phyloP scores from a whole-genome alignment of 2,113 vertebrate species.

The Syngnathoides biaculeatus region DNA sequence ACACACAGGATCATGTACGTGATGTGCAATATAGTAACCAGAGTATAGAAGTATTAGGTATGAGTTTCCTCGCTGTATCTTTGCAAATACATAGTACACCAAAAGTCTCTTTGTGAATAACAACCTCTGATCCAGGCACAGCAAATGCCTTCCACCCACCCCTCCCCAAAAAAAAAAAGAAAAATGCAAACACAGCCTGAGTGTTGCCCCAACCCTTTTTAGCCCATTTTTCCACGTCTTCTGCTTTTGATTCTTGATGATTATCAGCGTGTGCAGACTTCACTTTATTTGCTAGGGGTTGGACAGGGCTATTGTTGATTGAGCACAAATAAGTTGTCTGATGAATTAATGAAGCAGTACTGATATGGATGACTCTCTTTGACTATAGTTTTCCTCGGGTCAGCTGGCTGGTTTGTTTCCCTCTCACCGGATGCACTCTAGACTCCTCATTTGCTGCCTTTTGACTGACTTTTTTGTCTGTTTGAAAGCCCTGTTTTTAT shows the following conservation, averaged over 20 bases:
- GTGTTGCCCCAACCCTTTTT: slow-evolving; percentile 10
- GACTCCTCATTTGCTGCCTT: slow-evolving; percentile 66
- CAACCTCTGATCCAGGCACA: slow-evolving; percentile 20
- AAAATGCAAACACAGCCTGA: background rate
- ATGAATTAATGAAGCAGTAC: slow-evolving; percentile 64
- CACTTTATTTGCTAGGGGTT: slow-evolving; percentile 27
- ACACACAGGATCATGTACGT: background rate
- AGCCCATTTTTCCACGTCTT: slow-evolving; percentile 7
- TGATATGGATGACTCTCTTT: slow-evolving; percentile 56
- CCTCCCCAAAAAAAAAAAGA: too few relatives aligned
- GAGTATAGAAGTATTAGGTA: background rate
- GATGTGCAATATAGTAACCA: slow-evolving; percentile 14
- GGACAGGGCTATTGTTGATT: slow-evolving; percentile 45
- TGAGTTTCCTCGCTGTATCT: slow-evolving; percentile 11
- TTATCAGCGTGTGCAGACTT: slow-evolving; percentile 22
- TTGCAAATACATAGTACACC: slow-evolving; percentile 11
- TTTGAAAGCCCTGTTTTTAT: slow-evolving; percentile 67
- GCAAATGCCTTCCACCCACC: slow-evolving; percentile 4
- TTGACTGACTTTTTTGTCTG: slow-evolving; percentile 68
- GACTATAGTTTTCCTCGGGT: slow-evolving; percentile 52
- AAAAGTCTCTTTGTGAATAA: background rate
- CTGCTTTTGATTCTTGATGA: slow-evolving; percentile 19
- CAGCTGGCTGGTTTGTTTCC: slow-evolving; percentile 55
- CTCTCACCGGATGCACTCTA: slow-evolving; percentile 62
- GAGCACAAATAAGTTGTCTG: slow-evolving; percentile 40